These are phyloP conservation scores for Panagrolaimus sp. DNA, from an alignment of 1,140 invertebrate species.

Conservation along the genomic window DNA sequence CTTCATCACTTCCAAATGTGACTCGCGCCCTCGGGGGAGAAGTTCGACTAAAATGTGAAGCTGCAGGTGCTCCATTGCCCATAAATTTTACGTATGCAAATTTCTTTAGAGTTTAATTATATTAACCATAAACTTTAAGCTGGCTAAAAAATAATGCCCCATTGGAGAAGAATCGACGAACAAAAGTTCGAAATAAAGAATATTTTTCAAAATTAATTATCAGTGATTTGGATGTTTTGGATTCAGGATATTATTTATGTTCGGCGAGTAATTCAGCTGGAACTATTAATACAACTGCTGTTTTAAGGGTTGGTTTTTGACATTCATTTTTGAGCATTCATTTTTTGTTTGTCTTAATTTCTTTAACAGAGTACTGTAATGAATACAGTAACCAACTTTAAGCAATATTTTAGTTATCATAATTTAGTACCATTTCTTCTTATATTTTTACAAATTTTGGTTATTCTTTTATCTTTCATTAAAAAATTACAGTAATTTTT, in stretches of 20 bases:
- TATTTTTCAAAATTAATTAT: slow-evolving; percentile 55
- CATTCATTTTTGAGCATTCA: too few species aligned
- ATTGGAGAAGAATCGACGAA: slow-evolving; percentile 49
- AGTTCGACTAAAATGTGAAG: slow-evolving; percentile 56
- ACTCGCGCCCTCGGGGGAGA: slow-evolving; percentile 53
- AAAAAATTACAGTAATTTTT: too few species aligned
- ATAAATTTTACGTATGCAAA: slow-evolving; percentile 50
- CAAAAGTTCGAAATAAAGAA: slow-evolving; percentile 47
- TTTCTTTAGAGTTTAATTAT: slow-evolving; percentile 6
- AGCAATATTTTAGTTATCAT: too few species aligned
- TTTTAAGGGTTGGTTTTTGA: slow-evolving; percentile 47
- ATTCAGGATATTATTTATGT: slow-evolving; percentile 55
- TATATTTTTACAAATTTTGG: too few species aligned
- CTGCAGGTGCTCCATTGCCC: slow-evolving; percentile 52
- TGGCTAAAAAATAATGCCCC: slow-evolving; percentile 59
- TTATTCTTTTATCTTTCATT: too few species aligned
- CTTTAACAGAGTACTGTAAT: too few species aligned
- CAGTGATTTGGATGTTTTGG: slow-evolving; percentile 54
- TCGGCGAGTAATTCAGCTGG: slow-evolving; percentile 53
- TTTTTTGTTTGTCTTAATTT: too few species aligned
- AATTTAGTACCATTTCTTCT: too few species aligned
- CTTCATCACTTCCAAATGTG: slow-evolving; percentile 46
- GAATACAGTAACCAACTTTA: too few species aligned
- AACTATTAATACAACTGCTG: slow-evolving; percentile 54
- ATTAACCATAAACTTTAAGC: slow-evolving; percentile 26